phyloP scores from a whole-genome alignment of 35 echinoderm and acorn worm genomes.

The Amphiura filiformis region DNA sequence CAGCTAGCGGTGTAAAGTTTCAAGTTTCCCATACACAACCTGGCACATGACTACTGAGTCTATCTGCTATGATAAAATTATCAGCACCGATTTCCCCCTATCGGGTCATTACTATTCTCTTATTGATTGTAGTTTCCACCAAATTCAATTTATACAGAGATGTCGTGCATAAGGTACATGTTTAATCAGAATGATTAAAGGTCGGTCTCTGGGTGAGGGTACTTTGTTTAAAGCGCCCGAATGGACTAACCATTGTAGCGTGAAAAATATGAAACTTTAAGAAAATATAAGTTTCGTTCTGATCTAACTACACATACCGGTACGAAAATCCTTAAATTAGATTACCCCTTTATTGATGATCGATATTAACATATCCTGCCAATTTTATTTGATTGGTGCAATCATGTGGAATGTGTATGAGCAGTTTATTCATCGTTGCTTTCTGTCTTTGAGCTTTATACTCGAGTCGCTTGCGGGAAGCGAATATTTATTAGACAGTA shows the following conservation, averaged over 20 bases:
- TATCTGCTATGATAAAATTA: background rate
- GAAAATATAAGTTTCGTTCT: background rate
- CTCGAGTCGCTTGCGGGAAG: background rate
- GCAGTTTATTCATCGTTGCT: background rate
- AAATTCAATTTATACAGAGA: background rate
- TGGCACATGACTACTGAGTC: too few relatives aligned
- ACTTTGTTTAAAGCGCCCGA: background rate
- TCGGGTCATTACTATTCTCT: background rate
- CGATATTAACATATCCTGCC: background rate
- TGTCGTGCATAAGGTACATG: background rate
- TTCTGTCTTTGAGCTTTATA: background rate
- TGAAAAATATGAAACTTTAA: background rate
- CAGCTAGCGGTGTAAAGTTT: too few relatives aligned
- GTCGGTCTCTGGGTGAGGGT: background rate
- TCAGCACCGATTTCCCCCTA: background rate
- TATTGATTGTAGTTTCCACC: background rate
- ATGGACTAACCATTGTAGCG: background rate
- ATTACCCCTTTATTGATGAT: background rate
- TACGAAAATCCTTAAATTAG: too few relatives aligned
- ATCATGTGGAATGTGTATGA: background rate
- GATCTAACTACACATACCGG: background rate
- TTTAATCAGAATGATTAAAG: background rate
- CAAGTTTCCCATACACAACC: too few relatives aligned
- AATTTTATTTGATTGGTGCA: background rate
- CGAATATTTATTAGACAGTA: background rate